These are phyloP conservation scores for Noctua janthe DNA, from an alignment of 2,888 invertebrate species.

Conservation along the genomic window DNA sequence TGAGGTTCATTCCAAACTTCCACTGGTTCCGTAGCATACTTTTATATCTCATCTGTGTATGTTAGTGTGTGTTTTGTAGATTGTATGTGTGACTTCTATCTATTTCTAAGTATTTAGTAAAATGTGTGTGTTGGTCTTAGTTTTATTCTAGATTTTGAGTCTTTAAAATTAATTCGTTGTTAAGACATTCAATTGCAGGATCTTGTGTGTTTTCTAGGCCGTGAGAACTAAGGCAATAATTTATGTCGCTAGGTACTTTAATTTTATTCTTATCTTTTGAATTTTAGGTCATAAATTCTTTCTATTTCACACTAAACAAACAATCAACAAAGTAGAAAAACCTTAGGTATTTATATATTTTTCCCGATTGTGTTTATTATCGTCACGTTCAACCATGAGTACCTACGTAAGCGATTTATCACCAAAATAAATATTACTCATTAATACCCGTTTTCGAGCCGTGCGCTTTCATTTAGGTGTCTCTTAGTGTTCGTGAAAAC, in stretches of 20 bases:
- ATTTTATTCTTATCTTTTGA: constrained; percentile 18
- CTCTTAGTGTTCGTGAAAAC: neutral
- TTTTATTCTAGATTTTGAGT: neutral
- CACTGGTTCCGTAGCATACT: constrained; percentile 15
- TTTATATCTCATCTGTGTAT: constrained; percentile 9
- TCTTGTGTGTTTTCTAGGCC: constrained; percentile 13
- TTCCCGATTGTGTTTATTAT: neutral
- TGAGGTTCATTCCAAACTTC: constrained; percentile 35
- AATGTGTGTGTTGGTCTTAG: constrained; percentile 25
- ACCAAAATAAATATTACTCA: constrained; percentile 40
- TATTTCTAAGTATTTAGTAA: constrained; percentile 11
- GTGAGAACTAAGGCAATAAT: constrained; percentile 24
- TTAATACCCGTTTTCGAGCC: no score
- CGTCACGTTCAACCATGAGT: neutral
- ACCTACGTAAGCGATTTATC: constrained; percentile 44
- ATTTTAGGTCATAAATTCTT: constrained; percentile 19
- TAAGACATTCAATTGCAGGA: constrained; percentile 1
- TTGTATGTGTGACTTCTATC: constrained; percentile 33
- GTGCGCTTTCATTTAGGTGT: neutral
- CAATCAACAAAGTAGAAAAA: constrained; percentile 7
- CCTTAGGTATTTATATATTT: neutral
- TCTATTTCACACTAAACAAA: constrained; percentile 14
- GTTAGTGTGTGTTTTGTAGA: constrained; percentile 20
- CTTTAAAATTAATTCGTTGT: neutral
- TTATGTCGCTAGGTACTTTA: neutral